phyloP scores from a whole-genome alignment of 2,797 vertebrate genomes.

The Pangasius larnaudii region DNA sequence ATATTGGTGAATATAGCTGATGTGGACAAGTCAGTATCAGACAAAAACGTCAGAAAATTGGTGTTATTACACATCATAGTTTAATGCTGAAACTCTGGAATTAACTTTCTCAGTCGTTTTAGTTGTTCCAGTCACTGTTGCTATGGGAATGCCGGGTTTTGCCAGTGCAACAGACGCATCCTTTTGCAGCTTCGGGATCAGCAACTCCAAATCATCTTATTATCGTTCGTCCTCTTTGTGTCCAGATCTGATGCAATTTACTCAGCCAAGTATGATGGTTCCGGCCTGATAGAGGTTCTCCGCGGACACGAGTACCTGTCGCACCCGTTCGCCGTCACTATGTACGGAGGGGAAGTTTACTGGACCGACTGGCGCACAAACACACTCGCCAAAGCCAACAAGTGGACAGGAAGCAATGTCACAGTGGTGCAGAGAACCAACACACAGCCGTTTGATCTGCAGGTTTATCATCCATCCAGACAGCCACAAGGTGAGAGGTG shows the following conservation, averaged over 20 bases:
- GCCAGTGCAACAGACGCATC: neutral
- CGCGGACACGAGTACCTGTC: conserved; percentile 94
- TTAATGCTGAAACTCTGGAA: neutral
- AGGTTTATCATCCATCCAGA: conserved; percentile 93
- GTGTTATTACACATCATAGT: neutral
- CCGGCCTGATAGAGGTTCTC: conserved; percentile 89
- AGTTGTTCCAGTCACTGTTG: neutral
- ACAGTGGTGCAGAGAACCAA: conserved; percentile 97
- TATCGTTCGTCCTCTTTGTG: conserved; percentile 44
- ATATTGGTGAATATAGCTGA: neutral
- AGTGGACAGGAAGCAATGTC: conserved; percentile 95
- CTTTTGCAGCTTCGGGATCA: neutral
- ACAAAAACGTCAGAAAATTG: neutral
- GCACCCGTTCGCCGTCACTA: conserved; percentile 93
- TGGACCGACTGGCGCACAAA: conserved; percentile 98
- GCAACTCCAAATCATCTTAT: neutral
- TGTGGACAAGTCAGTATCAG: neutral
- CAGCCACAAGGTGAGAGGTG: conserved; percentile 85
- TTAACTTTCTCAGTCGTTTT: neutral
- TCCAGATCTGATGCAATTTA: conserved; percentile 94
- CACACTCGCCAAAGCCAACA: conserved; percentile 93
- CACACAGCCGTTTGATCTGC: conserved; percentile 93
- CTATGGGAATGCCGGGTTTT: neutral
- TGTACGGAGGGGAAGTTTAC: conserved; percentile 94
- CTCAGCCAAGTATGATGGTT: conserved; percentile 92